A percentile compares a stretch with the other conserved stretches of the same genome.
Conservation (phyloP, 1,140 invertebrate species). For the Drosophila takahashii region DNA sequence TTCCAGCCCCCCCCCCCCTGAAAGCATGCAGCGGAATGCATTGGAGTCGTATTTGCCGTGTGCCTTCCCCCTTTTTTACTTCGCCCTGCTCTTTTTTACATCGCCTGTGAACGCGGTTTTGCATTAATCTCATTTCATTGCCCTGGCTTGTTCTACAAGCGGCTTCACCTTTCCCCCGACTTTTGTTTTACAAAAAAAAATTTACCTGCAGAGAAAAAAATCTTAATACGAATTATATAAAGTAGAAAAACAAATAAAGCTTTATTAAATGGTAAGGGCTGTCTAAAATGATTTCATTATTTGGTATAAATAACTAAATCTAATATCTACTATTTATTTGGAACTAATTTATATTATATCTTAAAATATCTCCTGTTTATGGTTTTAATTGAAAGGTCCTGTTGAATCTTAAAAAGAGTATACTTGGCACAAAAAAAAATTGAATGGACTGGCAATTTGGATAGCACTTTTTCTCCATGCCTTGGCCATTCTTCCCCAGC, state of each 20-base stretch:
- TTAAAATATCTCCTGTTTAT: neutral
- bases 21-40: conserved; percentile 44
- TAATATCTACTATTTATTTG: no score
- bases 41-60: conserved; percentile 61
- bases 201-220: conserved; percentile 18
- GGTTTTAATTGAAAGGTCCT: neutral
- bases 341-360: no score
- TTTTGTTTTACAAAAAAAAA: conserved; percentile 1
- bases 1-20: neutral
- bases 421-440: no score
- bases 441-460: neutral
- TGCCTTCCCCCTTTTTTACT: conserved; percentile 9
- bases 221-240: neutral
- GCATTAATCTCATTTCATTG: conserved; percentile 83
- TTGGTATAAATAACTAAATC: no score
- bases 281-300: neutral
- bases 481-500: neutral
- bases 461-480: neutral
- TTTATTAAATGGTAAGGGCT: neutral
- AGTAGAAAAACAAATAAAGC: neutral
- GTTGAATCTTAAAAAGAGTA: neutral
- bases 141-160: conserved; percentile 36
- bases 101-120: conserved; percentile 64
- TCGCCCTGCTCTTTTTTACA: conserved; percentile 65
- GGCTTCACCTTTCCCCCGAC: conserved; percentile 13